phyloP scores from a whole-genome alignment of 2,113 vertebrate genomes.

The Semnornis frantzii region DNA sequence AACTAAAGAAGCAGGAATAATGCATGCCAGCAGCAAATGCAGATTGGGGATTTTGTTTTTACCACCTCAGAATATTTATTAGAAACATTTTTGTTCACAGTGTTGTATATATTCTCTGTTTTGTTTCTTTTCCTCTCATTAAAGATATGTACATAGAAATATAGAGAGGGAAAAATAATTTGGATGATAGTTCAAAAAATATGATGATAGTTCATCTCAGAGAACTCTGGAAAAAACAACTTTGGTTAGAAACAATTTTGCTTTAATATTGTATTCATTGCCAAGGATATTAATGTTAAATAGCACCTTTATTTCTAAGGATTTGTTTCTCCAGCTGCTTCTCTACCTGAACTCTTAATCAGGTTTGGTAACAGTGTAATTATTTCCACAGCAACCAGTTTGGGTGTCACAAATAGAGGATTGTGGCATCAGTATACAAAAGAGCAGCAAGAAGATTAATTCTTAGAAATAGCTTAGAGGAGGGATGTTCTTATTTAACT shows the following conservation, averaged over 20 bases:
- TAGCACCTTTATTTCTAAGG: slow-evolving; percentile 5
- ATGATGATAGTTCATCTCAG: background rate
- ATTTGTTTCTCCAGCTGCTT: slow-evolving; percentile 26
- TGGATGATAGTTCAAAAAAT: background rate
- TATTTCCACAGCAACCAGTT: slow-evolving; percentile 36
- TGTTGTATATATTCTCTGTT: background rate
- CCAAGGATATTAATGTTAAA: background rate
- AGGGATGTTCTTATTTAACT: background rate
- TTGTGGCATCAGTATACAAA: slow-evolving; percentile 12
- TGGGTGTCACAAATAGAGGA: background rate
- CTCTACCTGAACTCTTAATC: slow-evolving; percentile 55
- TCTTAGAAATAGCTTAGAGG: background rate
- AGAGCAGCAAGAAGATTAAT: background rate
- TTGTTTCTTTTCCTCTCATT: background rate
- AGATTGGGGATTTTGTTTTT: background rate
- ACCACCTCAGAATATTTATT: background rate
- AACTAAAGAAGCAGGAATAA: background rate
- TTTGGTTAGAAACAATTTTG: background rate
- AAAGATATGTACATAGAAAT: background rate
- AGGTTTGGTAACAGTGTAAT: slow-evolving; percentile 35
- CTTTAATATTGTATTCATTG: background rate
- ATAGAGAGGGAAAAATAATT: rapidly evolving
- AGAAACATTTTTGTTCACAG: background rate
- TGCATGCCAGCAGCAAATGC: background rate
- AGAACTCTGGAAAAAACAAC: background rate